A percentile compares a stretch with the other conserved stretches of the same genome.
Evolutionary conservation across 2,888 invertebrate genomes (phyloP).

Genomic region (Nasonovia ribisnigri): DNA sequence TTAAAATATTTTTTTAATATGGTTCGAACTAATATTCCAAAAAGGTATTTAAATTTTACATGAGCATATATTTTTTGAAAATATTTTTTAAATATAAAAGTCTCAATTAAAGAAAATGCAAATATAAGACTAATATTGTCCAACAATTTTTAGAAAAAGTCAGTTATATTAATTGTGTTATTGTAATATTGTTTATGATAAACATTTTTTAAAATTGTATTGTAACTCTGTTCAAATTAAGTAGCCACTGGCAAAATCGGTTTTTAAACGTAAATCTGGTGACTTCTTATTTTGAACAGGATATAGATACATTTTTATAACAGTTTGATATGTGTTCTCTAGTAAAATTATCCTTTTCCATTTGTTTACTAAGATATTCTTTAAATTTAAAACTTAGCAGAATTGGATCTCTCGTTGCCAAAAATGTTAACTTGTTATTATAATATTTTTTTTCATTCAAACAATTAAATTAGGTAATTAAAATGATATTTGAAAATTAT

Average conservation of each 20-base stretch:
- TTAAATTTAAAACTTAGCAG: neutral
- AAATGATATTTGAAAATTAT: neutral
- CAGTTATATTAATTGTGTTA: neutral
- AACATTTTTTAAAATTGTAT: constrained; percentile 26
- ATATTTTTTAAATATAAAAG: constrained; percentile 26
- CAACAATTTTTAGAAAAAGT: constrained; percentile 19
- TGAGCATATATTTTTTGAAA: constrained; percentile 27
- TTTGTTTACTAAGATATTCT: neutral
- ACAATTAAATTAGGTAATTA: neutral
- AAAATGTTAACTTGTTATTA: constrained; percentile 1
- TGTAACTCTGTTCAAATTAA: too few relatives aligned
- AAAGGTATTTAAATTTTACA: constrained; percentile 35
- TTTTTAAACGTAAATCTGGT: too few relatives aligned
- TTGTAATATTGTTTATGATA: constrained; percentile 34
- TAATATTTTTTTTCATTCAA: constrained; percentile 4
- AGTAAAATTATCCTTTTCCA: constrained; percentile 43
- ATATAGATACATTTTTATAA: constrained; percentile 27
- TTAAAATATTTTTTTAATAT: constrained; percentile 35
- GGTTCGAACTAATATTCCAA: constrained; percentile 16
- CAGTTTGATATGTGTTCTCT: neutral
- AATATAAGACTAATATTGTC: constrained; percentile 46
- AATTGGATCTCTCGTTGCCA: constrained; percentile 1
- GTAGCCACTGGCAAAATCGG: too few relatives aligned
- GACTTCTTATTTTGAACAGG: too few relatives aligned
- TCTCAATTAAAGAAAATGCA: constrained; percentile 26